Base-by-base conservation (phyloP, 1,140 invertebrate genomes). In the Drosophila erecta region DNA sequence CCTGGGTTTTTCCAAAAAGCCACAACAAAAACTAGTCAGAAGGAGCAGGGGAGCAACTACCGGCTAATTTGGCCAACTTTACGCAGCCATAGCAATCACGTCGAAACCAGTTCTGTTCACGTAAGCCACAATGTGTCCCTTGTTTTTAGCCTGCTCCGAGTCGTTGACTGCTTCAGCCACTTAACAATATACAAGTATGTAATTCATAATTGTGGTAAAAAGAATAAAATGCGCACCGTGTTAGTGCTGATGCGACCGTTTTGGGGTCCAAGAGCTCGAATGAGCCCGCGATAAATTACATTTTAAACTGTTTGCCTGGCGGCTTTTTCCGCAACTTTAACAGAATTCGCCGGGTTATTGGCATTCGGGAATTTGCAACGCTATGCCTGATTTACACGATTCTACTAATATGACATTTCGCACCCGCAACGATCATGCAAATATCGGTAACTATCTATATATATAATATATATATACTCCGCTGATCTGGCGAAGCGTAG, bases 321-420 rank as follows among this genome's bases (percentile, higher is more conserved):
- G 15, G 43, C n/a, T 40, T 65, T 69, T 67, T 67, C 46, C 55
- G 72, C 72, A 47, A 27, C 35, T 43, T 76, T 61, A 49, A 47
- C 72, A 76, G 22, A 76, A 54, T 40, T 57, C n/a, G 67, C 11
- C 71, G 41, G 72, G 72, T 76, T 76, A 76, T 54, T 76, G 72
- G 37, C 73, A 50, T 59, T 56, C 37, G 47, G 35, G 58, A 79
- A 61, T 75, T 74, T 53, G 69, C 54, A 51, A 44, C 30, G 65
- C 71, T 65, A 65, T 44, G 74, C n/a, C 55, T 70, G 71, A 83
- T 75, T 79, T 83, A 84, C 75, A 84, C 62, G 69, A 37, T 44
- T 56, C 37, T 24, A 72, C 56, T 59, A 77, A 54, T 46, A 56
- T 43, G 58, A 64, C 49, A 81, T 60, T 59, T 81, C 46, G 67